These are phyloP conservation scores for Myioborus melanocephalus DNA, from an alignment of 2,797 vertebrate genomes.

Conservation along the genomic window DNA sequence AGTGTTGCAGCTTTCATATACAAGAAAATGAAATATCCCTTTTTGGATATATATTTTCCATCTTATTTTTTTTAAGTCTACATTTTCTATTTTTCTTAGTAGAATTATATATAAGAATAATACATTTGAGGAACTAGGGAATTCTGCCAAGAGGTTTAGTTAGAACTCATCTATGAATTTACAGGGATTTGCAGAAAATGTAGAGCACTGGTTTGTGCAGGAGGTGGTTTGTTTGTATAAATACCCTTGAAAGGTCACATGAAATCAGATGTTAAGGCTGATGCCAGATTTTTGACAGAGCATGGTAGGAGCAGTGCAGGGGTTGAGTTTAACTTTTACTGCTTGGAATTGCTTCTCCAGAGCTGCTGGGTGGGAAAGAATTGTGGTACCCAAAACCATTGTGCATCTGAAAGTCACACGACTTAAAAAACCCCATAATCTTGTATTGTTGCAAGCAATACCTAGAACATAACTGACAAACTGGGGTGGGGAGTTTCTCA, in stretches of 20 bases:
- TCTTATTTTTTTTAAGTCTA: background rate
- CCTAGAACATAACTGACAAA: background rate
- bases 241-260: background rate
- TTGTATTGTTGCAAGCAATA: background rate
- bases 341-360: background rate
- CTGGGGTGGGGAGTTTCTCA: background rate
- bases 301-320: background rate
- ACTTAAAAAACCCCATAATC: background rate
- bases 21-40: background rate
- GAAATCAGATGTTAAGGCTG: background rate
- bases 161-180: background rate
- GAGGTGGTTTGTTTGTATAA: background rate
- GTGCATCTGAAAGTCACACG: background rate
- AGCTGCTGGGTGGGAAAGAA: background rate
- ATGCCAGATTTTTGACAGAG: background rate
- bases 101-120: background rate
- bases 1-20: background rate
- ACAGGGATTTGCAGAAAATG: background rate
- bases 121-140: background rate
- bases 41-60: background rate
- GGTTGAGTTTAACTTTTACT: background rate
- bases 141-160: background rate
- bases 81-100: background rate
- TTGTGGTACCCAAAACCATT: rapidly evolving
- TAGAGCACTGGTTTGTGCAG: background rate